Base-by-base conservation (phyloP, 2,888 invertebrate genomes). In the Tupiocoris notatus region DNA sequence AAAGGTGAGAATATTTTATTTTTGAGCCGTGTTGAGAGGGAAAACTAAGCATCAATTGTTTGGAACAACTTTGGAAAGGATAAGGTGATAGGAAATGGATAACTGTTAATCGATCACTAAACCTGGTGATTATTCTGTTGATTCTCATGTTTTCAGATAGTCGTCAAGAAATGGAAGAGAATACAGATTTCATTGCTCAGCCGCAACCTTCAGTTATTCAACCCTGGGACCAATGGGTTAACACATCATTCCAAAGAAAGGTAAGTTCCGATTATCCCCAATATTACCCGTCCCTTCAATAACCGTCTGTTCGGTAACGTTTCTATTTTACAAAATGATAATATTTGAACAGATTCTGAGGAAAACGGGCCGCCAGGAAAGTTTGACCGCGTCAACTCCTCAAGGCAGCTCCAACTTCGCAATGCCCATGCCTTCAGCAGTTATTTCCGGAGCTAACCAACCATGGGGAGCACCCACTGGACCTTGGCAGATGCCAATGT, bases 81-180 rank as follows among this genome's bases (percentile, higher is more conserved):
- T n/a, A n/a, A n/a, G n/a, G n/a, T n/a, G n/a, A n/a, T n/a, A n/a
- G n/a, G n/a, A n/a, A n/a, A n/a, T n/a, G n/a, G n/a, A n/a, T n/a
- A n/a, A n/a, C n/a, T n/a, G n/a, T n/a, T n/a, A n/a, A n/a, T n/a
- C n/a, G n/a, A n/a, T n/a, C n/a, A n/a, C n/a, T n/a, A n/a, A n/a
- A n/a, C n/a, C n/a, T n/a, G n/a, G n/a, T n/a, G n/a, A n/a, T n/a
- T n/a, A n/a, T n/a, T n/a, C n/a, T n/a, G n/a, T n/a, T n/a, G n/a
- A n/a, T n/a, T 12, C 39, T 77, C 39, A 12, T 22, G 12, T 77
- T 83, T 82, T 58, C 83, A 89, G 90, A 91, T 83, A 90, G 91
- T 82, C 90, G 90, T 80, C 91, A 91, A 83, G 87, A 87, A 81
- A 84, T 88, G 77, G 90, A 91, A 80, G 91, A 91, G 59, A 83